These are phyloP conservation scores for Bombus superbus DNA, from an alignment of 1,140 invertebrate species.

Conservation along the genomic window DNA sequence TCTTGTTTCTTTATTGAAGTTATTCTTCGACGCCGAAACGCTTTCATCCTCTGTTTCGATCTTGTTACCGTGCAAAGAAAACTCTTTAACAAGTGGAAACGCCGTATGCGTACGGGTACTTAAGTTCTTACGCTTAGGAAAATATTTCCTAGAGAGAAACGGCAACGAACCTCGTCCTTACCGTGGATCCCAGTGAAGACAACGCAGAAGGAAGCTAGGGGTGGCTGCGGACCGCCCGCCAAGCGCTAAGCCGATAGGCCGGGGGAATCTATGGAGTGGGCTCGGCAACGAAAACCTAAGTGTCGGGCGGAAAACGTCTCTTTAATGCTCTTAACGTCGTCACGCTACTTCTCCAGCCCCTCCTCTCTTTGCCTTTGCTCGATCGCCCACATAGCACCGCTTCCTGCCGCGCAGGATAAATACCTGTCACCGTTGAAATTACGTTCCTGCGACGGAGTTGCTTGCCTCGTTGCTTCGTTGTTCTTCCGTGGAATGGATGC, in stretches of 20 bases:
- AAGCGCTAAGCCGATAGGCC: slow-evolving; percentile 81
- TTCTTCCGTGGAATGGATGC: not conserved
- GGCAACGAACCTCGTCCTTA: slow-evolving; percentile 35
- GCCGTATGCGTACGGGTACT: slow-evolving; percentile 62
- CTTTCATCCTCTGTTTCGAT: not conserved
- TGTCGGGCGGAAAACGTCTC: slow-evolving; percentile 81
- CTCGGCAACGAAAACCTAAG: slow-evolving; percentile 79
- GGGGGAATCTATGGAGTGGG: slow-evolving; percentile 78
- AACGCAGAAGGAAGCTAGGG: slow-evolving; percentile 65
- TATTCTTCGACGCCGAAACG: not conserved
- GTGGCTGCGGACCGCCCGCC: slow-evolving; percentile 76
- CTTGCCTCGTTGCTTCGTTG: slow-evolving; percentile 16
- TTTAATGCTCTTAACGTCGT: slow-evolving; percentile 82
- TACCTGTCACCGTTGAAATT: slow-evolving; percentile 81
- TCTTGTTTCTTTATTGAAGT: not conserved
- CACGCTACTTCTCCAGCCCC: slow-evolving; percentile 65
- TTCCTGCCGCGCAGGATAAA: slow-evolving; percentile 77
- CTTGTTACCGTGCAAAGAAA: slow-evolving; percentile 7
- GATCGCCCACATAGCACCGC: slow-evolving; percentile 60
- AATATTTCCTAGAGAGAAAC: slow-evolving; percentile 72
- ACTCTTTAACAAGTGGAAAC: slow-evolving; percentile 47
- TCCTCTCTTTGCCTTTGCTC: slow-evolving; percentile 31
- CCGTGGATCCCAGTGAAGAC: slow-evolving; percentile 39
- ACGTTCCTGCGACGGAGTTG: slow-evolving; percentile 55
- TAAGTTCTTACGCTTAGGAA: slow-evolving; percentile 78